Conservation (phyloP, 2,113 vertebrate species). For the Ophthalmolycus amberensis region DNA sequence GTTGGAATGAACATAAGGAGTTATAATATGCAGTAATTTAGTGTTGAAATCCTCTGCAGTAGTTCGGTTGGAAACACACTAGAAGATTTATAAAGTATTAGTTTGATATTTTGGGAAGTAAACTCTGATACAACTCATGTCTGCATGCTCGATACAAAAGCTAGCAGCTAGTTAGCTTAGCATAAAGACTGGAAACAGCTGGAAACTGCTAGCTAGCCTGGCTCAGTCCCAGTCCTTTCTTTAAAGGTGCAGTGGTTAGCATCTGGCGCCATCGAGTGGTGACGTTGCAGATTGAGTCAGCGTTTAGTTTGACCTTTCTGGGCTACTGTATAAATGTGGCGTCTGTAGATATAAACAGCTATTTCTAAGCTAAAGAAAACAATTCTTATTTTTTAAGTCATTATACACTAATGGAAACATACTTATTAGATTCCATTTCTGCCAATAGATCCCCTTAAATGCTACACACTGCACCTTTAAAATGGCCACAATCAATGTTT, state of each 20-base stretch:
- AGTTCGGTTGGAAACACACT: conserved; percentile 43
- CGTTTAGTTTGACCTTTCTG: too few relatives aligned
- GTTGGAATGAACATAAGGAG: conserved; percentile 60
- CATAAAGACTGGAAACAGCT: background rate
- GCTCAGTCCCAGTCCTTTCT: background rate
- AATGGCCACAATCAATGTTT: too few relatives aligned
- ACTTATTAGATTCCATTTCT: background rate
- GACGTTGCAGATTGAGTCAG: too few relatives aligned
- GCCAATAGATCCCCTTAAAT: background rate
- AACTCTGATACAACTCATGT: background rate
- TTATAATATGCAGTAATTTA: conserved; percentile 80
- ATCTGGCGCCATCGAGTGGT: too few relatives aligned
- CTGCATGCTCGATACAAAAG: background rate
- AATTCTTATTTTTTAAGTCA: background rate
- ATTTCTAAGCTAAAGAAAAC: too few relatives aligned
- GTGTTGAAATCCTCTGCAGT: conserved; percentile 55
- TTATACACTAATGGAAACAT: background rate
- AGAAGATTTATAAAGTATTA: conserved; percentile 19
- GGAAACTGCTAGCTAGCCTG: background rate
- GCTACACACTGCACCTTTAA: background rate
- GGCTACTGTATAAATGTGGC: too few relatives aligned
- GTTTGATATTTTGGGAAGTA: background rate
- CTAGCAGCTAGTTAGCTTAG: conserved; percentile 9
- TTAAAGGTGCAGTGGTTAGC: background rate
- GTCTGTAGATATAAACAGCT: too few relatives aligned